phyloP scores from a whole-genome alignment of 2,797 vertebrate species.

The Notolabrus celidotus region DNA sequence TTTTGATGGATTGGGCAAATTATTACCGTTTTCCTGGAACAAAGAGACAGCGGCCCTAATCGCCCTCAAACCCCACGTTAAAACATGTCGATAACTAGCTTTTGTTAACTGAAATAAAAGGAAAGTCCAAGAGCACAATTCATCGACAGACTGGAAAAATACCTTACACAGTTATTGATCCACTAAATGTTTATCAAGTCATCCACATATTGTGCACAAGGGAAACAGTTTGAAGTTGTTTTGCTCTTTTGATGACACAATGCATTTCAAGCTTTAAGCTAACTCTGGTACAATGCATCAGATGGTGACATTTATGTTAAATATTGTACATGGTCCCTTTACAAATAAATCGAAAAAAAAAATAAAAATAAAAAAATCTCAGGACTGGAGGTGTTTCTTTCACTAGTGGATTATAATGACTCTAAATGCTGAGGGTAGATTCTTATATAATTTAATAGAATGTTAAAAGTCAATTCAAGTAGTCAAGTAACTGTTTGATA shows the following conservation, averaged over 20 bases:
- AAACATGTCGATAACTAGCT: slow-evolving; percentile 31
- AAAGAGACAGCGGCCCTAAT: slow-evolving; percentile 4
- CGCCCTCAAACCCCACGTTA: not conserved
- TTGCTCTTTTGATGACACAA: not conserved
- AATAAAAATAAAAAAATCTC: too few species aligned
- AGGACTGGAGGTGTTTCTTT: too few species aligned
- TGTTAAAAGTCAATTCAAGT: too few species aligned
- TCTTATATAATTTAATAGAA: too few species aligned
- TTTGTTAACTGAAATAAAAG: slow-evolving; percentile 9
- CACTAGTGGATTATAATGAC: too few species aligned
- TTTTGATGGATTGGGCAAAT: slow-evolving; percentile 13
- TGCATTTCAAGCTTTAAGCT: too few species aligned
- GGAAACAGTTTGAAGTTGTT: not conserved
- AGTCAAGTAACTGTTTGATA: too few species aligned
- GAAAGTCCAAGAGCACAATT: slow-evolving; percentile 9
- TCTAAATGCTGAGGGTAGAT: too few species aligned
- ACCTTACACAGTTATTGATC: slow-evolving; percentile 11
- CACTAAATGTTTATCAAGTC: not conserved
- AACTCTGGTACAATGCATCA: too few species aligned
- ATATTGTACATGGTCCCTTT: too few species aligned
- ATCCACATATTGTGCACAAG: not conserved
- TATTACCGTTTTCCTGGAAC: slow-evolving; percentile 7
- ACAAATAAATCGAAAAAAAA: too few species aligned
- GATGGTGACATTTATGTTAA: too few species aligned
- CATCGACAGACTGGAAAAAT: not conserved